Percentiles rank a stretch among this genome's conserved stretches.
Evolutionary conservation across 92 coral and sea anemone genomes (phyloP).

Genomic region (Palythoa heliodiscus): DNA sequence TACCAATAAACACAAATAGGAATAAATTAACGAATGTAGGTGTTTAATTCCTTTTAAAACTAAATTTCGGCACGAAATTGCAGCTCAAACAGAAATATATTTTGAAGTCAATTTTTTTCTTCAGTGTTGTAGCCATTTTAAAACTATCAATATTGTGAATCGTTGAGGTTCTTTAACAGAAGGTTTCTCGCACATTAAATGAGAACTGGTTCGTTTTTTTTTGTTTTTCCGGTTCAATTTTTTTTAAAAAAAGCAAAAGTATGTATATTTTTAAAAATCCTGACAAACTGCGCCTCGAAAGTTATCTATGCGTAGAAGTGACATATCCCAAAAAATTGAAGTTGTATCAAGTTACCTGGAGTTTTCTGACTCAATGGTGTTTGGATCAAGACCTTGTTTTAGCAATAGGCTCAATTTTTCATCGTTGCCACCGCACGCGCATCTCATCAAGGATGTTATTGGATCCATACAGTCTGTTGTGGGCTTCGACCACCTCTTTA

Average conservation of each 20-base stretch:
- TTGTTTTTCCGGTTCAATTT: neutral
- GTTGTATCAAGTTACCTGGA: slow-evolving; percentile 38
- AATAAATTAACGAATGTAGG: no score
- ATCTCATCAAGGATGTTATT: slow-evolving; percentile 31
- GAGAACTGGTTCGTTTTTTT: no score
- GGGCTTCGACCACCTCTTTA: neutral
- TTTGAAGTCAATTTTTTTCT: no score
- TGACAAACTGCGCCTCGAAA: neutral
- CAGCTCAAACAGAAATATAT: no score
- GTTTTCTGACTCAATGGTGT: slow-evolving; percentile 49
- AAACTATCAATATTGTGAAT: no score
- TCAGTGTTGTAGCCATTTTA: no score
- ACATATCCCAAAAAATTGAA: neutral
- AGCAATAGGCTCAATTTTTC: slow-evolving; percentile 36
- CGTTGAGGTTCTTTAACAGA: no score
- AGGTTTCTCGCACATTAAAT: no score
- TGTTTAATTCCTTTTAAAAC: no score
- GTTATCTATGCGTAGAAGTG: neutral
- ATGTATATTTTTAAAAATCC: neutral
- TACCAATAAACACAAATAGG: no score
- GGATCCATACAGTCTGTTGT: slow-evolving; percentile 44
- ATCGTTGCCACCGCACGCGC: slow-evolving; percentile 56
- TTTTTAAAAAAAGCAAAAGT: neutral
- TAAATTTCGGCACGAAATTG: no score
- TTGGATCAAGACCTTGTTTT: slow-evolving; percentile 64